Conservation (phyloP, 2,113 vertebrate genomes). For the Gadus macrocephalus region DNA sequence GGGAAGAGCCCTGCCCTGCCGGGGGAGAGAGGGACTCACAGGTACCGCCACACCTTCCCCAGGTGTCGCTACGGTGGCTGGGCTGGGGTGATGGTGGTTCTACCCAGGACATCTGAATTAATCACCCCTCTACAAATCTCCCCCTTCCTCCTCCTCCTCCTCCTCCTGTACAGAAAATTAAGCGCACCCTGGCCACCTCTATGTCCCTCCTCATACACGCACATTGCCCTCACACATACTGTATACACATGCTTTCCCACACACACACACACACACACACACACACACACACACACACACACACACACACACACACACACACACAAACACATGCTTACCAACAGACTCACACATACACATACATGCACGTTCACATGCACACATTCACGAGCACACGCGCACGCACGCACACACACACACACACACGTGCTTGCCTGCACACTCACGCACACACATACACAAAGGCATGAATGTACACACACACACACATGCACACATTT, state of each 20-base stretch:
- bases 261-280: too few species aligned
- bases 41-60: constrained; percentile 48
- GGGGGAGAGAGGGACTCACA: constrained; percentile 56
- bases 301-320: too few species aligned
- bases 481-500: too few species aligned
- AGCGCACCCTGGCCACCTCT: constrained; percentile 28
- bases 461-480: too few species aligned
- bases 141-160: constrained; percentile 28
- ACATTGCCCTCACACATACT: too few species aligned
- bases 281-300: too few species aligned
- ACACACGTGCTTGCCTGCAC: constrained; percentile 24
- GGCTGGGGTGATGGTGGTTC: constrained; percentile 46
- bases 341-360: too few species aligned
- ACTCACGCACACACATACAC: too few species aligned
- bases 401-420: constrained; percentile 23
- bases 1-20: constrained; percentile 73
- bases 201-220: constrained; percentile 60
- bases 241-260: too few species aligned
- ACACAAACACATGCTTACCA: constrained; percentile 23
- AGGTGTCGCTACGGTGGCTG: constrained; percentile 77
- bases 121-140: constrained; percentile 62
- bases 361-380: too few species aligned
- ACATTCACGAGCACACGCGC: too few species aligned
- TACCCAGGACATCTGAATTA: constrained; percentile 75
- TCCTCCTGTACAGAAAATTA: too few species aligned